Evolutionary conservation across 2,888 invertebrate genomes (phyloP), one percentile per base, ranked within the genome.

Genomic region (Pheosia gnoma): DNA sequence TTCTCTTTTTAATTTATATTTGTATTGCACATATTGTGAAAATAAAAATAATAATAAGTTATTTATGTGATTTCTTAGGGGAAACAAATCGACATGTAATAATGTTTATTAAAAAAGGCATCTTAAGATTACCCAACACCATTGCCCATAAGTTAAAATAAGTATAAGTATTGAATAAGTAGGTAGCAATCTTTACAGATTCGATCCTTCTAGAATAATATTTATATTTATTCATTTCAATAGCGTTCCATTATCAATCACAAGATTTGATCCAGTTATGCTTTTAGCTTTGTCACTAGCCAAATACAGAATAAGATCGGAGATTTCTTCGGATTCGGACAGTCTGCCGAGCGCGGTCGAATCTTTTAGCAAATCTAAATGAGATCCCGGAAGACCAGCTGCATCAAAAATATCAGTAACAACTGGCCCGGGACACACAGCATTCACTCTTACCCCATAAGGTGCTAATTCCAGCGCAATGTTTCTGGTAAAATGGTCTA

Each of bases 391-490:
- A n/a, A 58, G 5, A 1, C 67, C 68, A 9, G 67, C 38, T 58
- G 63, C 63, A 0, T 62, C 61, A 0, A 68, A 95, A 93, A 89
- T 66, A 96, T 82, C 74, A 4, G 98, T 84, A 5, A 52, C 60
- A 0, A 82, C 81, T 0, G 78, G 80, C 3, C 84, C 84, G 37
- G 84, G 84, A 47, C 78, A 83, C 0, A 84, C 65, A 3, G 71
- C 62, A 55, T 85, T 85, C 0, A 97, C 97, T 57, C 98, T 94
- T 0, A 98, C 96, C 64, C 96, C 95, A 78, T 95, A 95, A 0
- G 93, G 68, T 37, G 96, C 96, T 49, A 97, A 85, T 78, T 97
- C 98, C 56, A 98, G 84, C 1, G 85, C 86, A 8, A 68, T 68
- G 4, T 71, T 65, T 49, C 73, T 67, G 0, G 83, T 74, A 39